Percentiles rank a stretch among this genome's conserved stretches.
Conservation (phyloP, 2,113 vertebrate species). For the Lycocorax pyrrhopterus region DNA sequence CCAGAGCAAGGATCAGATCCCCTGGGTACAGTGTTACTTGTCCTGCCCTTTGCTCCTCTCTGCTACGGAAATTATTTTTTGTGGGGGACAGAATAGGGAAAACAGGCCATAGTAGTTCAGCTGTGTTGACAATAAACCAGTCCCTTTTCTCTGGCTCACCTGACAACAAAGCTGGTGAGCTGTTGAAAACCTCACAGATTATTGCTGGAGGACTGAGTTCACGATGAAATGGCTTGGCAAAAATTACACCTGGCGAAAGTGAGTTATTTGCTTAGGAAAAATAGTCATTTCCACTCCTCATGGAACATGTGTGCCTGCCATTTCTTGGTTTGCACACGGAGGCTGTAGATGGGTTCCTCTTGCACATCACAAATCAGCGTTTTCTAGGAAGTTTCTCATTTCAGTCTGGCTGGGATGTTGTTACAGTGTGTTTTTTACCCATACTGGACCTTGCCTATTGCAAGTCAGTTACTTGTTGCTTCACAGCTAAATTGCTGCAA, state of each 20-base stretch:
- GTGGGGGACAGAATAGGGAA: background rate
- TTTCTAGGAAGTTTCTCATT: constrained; percentile 4
- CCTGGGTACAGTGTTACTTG: background rate
- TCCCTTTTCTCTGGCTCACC: background rate
- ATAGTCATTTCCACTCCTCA: background rate
- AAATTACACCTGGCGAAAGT: background rate
- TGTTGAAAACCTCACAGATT: background rate
- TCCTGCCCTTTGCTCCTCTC: background rate
- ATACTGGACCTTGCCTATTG: background rate
- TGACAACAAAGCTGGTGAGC: background rate
- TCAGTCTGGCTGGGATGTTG: background rate
- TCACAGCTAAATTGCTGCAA: background rate
- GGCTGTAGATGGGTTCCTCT: background rate
- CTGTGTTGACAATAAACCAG: background rate
- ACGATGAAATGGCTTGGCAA: background rate
- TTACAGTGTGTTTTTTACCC: background rate
- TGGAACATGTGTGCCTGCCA: background rate
- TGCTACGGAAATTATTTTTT: background rate
- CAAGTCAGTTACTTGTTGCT: background rate
- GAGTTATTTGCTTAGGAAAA: background rate
- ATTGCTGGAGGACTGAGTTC: background rate
- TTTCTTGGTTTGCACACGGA: background rate
- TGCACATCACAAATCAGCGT: background rate
- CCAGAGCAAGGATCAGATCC: background rate
- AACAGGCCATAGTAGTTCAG: background rate